Percentiles rank a stretch among this genome's conserved stretches.
Conservation (phyloP, 2,888 invertebrate genomes). For the Orthonychiurus folsomi region DNA sequence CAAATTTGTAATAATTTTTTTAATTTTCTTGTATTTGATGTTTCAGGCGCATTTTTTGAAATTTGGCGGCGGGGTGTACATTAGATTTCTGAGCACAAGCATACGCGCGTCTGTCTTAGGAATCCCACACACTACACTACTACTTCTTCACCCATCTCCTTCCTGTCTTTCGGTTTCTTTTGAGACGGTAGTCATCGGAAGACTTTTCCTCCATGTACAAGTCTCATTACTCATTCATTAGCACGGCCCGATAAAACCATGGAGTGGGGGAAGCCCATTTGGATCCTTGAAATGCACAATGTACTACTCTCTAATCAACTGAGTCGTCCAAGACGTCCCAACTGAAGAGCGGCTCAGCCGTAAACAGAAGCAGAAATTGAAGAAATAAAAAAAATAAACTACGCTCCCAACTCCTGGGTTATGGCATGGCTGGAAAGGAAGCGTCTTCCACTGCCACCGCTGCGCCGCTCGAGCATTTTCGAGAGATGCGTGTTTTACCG, state of each 20-base stretch:
- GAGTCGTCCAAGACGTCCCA: neutral
- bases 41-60: too few relatives aligned
- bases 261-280: neutral
- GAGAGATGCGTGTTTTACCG: too few relatives aligned
- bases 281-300: neutral
- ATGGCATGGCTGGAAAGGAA: too few relatives aligned
- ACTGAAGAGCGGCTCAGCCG: neutral
- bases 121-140: too few relatives aligned
- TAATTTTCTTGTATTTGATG: too few relatives aligned
- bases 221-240: constrained; percentile 10
- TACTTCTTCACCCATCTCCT: neutral
- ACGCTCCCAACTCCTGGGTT: too few relatives aligned
- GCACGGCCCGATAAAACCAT: neutral
- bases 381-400: neutral
- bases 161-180: neutral
- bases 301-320: neutral
- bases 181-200: neutral
- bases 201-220: neutral
- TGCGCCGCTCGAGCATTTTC: too few relatives aligned
- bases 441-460: too few relatives aligned
- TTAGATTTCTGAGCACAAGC: too few relatives aligned
- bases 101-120: too few relatives aligned
- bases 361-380: neutral
- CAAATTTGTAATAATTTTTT: too few relatives aligned
- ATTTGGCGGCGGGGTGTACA: too few relatives aligned